These are phyloP conservation scores for Goniozus legneri DNA, from an alignment of 1,140 invertebrate species.

Conservation along the genomic window DNA sequence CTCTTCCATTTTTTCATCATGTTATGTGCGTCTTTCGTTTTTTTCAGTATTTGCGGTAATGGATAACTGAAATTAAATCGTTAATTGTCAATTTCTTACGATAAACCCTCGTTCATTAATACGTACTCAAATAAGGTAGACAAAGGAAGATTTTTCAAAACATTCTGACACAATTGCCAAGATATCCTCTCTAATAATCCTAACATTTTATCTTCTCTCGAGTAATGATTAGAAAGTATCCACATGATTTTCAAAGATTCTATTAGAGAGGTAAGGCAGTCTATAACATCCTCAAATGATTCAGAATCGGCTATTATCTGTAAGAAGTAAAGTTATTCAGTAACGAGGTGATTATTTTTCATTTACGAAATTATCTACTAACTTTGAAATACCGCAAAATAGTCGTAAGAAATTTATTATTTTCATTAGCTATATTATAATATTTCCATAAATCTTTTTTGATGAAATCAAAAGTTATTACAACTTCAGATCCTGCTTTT, in stretches of 20 bases:
- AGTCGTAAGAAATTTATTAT: conserved; percentile 78
- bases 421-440: conserved; percentile 78
- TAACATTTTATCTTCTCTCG: conserved; percentile 71
- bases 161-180: conserved; percentile 73
- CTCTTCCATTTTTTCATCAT: conserved; percentile 77
- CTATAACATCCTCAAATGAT: conserved; percentile 67
- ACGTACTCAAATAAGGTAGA: conserved; percentile 68
- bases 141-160: conserved; percentile 68
- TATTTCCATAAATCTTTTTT: conserved; percentile 63
- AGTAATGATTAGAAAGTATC: conserved; percentile 74
- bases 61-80: conserved; percentile 49
- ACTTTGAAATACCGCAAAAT: conserved; percentile 78
- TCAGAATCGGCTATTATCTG: conserved; percentile 70
- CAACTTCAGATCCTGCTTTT: conserved; percentile 49
- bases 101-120: conserved; percentile 1
- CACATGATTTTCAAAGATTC: conserved; percentile 81
- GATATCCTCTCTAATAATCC: conserved; percentile 76
- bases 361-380: conserved; percentile 21
- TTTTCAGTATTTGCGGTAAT: conserved; percentile 49
- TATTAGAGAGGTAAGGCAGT: conserved; percentile 74
- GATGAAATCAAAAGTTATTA: conserved; percentile 55
- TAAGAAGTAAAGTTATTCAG: background rate
- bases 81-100: background rate
- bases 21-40: conserved; percentile 59
- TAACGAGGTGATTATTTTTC: background rate